phyloP scores from a whole-genome alignment of 2,113 vertebrate species.

The Chrysemys picta region DNA sequence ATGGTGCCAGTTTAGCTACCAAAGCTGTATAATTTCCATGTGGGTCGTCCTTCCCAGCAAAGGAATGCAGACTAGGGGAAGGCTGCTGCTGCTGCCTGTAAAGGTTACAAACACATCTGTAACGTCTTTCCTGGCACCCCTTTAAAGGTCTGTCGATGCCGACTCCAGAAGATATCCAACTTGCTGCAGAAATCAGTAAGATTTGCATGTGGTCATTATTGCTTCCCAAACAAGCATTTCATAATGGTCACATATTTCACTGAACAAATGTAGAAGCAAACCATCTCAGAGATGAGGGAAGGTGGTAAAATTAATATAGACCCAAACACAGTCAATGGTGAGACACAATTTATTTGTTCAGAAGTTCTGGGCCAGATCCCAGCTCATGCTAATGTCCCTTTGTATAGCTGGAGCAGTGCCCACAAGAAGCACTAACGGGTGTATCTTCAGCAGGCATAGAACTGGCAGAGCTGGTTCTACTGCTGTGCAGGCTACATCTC shows the following conservation, averaged over 20 bases:
- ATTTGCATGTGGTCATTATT: rapidly evolving
- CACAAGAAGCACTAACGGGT: not conserved
- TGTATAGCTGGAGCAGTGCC: not conserved
- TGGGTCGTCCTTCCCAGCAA: not conserved
- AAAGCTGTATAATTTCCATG: not conserved
- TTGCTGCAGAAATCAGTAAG: not conserved
- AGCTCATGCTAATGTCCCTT: rapidly evolving
- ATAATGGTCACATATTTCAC: not conserved
- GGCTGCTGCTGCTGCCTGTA: not conserved
- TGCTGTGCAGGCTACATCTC: not conserved
- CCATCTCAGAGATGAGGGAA: not conserved
- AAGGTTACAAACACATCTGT: not conserved
- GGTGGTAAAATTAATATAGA: not conserved
- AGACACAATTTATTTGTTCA: not conserved
- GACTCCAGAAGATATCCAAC: not conserved
- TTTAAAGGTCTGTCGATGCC: rapidly evolving
- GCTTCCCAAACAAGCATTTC: not conserved
- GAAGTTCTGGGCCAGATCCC: not conserved
- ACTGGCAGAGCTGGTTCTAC: not conserved
- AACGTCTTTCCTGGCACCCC: rapidly evolving
- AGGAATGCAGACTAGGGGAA: not conserved
- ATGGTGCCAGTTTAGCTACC: not conserved
- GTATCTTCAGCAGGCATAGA: not conserved
- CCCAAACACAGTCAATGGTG: not conserved
- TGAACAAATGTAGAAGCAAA: not conserved